Base-by-base conservation (phyloP, 1,140 invertebrate genomes). In the Drosophila guanche region DNA sequence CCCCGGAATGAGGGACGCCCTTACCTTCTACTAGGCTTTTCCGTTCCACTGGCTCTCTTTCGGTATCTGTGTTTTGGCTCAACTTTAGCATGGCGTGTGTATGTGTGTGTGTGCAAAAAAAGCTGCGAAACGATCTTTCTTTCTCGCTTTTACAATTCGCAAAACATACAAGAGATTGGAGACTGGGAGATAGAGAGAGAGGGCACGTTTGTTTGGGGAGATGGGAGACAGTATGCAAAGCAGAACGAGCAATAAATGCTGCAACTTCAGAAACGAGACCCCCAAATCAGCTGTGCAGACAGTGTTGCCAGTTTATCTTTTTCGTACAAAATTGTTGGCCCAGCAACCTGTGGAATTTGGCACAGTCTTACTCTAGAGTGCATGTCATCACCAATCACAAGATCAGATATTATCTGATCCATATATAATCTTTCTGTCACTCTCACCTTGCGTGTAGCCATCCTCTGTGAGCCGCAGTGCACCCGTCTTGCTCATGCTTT, bases 401-500 rank as follows among this genome's bases (percentile, higher is more conserved):
- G 10, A 46, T 46, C 20, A 22, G 10, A 12, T 2, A 1, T 20
- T 7, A 22, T 45, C 8, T 23, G 8, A 47, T 22, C 4, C 3
- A 20, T 22, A 0, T 8, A 23, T 46, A 22, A 4, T 4, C n/a
- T 43, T 33, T 8, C n/a, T 25, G 4, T 29, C 8, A 16, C 25
- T 54, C 93, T 92, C 92, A 96, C 95, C 94, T 91, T 96, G 95
- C 76, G 96, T 95, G 29, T 96, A 93, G n/a, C 96, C 95, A 93
- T 96, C 95, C 84, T 97, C 96, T 0, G 95, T 96, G 25, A 97
- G 94, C 91, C 96, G 95, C 1, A 97, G 89, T 51, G 95, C 95
- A 0, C 96, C 96, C 50, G 95, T 94, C 91, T 96, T 96, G 58
- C 96, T 95, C 96, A 97, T 96, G 0, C 95, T 95, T 83, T 97